These are phyloP conservation scores for Stictonetta naevosa DNA, from an alignment of 2,113 vertebrate species.

Conservation along the genomic window DNA sequence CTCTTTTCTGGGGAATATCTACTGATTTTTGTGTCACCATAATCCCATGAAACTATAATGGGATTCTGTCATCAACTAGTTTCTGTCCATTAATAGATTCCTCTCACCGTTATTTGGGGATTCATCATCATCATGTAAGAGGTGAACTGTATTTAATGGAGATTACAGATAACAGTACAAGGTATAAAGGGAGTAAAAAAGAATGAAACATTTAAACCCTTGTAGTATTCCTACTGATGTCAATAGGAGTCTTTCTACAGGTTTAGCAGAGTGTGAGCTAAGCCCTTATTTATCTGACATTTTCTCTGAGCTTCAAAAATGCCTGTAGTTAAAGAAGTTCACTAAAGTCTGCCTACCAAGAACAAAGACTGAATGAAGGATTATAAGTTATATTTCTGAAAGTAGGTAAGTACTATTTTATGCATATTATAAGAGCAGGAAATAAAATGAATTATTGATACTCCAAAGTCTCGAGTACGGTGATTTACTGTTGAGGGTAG, in stretches of 20 bases:
- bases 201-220: not conserved
- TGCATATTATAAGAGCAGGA: not conserved
- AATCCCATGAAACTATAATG: rapidly evolving
- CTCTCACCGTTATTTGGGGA: not conserved
- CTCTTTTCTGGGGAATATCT: not conserved
- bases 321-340: not conserved
- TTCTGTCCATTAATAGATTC: not conserved
- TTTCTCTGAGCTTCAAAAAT: not conserved
- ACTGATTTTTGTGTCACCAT: not conserved
- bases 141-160: not conserved
- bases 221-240: not conserved
- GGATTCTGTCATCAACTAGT: not conserved
- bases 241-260: not conserved
- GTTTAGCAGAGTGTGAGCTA: not conserved
- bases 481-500: constrained; percentile 4
- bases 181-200: not conserved
- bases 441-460: constrained; percentile 10
- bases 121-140: not conserved
- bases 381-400: not conserved
- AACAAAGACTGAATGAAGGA: not conserved
- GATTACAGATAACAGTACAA: not conserved
- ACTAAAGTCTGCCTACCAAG: not conserved
- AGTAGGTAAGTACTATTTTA: not conserved
- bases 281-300: constrained; percentile 14
- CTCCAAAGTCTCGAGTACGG: not conserved